Evolutionary conservation across 37 sponge, comb jelly and placozoan genomes (phyloP).

Genomic region (Cladorhizidae sp.): DNA sequence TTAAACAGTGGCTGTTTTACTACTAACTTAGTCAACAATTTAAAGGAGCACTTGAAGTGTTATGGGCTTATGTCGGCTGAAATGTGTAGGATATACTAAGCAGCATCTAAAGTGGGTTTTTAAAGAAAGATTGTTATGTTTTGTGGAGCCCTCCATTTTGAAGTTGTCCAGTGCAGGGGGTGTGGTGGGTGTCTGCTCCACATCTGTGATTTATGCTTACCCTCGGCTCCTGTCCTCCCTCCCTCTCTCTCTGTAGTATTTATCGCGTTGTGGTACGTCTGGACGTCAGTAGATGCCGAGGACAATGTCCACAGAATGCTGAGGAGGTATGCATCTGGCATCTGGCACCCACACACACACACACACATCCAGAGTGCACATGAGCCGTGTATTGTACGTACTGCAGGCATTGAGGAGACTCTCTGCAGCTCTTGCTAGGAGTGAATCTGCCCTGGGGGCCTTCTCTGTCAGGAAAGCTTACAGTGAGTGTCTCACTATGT

Average conservation of each 20-base stretch:
- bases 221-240: background rate
- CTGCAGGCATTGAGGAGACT: background rate
- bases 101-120: no score
- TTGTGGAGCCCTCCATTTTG: no score
- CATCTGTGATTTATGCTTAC: background rate
- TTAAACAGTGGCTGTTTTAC: no score
- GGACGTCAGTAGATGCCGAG: conserved; percentile 31
- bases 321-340: conserved; percentile 31
- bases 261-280: conserved; percentile 33
- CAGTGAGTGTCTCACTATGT: background rate
- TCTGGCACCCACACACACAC: conserved; percentile 1
- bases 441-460: background rate
- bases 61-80: no score
- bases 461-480: no score
- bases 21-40: no score
- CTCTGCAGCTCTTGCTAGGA: background rate
- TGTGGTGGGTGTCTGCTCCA: no score
- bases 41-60: no score
- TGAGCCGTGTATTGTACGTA: background rate
- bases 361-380: background rate
- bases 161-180: no score
- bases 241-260: conserved; percentile 13
- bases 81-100: no score
- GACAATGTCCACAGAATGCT: conserved; percentile 16
- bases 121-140: no score